Evolutionary conservation across 2,888 invertebrate genomes (phyloP), one percentile per base, ranked within the genome.

Genomic region (Cheilosia scutellata): DNA sequence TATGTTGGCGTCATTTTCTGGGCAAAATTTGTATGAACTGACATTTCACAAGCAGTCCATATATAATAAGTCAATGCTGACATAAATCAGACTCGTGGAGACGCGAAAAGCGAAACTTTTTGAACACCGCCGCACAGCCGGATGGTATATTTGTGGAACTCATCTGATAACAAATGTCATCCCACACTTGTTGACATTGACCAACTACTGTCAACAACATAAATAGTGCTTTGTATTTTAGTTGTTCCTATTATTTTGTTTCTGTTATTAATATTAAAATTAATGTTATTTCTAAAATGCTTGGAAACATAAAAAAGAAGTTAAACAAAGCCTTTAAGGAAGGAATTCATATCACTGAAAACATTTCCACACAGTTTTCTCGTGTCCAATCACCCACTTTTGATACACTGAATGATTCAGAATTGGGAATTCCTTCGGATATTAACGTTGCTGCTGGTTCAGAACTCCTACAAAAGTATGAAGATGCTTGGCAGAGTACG

Each of bases 401-500:
- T 87, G 74, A 89, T 80, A 7, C 83, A 79, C 11, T 74, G 80
- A 70, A 87, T 84, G 9, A 79, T 77, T 1, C 87, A 5, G 88
- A 90, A 2, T 76, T 90, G 3, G 90, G 89, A 1, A 57, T 91
- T n/a, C 90, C 91, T 5, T 70, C 88, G 1, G 89, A 91, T 44
- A 88, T 93, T 1, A 93, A 94, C 88, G 90, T 93, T 58, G 93
- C 94, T 89, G 95, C 95, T 4, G 96, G 96, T 2, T 94, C 94
- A 31, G 94, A 94, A 88, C 90, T 95, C 55, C 90, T 96, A 57
- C 93, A 94, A 66, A 94, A 94, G 88, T 95, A 94, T 90, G 95
- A 96, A 90, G 92, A 94, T 51, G 93, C 94, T 74, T 96, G 96
- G 96, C 94, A 93, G 77, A 93, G 94, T 77, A 90, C 96, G 16